Base-by-base conservation (phyloP, 2,113 vertebrate species). In the Sula dactylatra region DNA sequence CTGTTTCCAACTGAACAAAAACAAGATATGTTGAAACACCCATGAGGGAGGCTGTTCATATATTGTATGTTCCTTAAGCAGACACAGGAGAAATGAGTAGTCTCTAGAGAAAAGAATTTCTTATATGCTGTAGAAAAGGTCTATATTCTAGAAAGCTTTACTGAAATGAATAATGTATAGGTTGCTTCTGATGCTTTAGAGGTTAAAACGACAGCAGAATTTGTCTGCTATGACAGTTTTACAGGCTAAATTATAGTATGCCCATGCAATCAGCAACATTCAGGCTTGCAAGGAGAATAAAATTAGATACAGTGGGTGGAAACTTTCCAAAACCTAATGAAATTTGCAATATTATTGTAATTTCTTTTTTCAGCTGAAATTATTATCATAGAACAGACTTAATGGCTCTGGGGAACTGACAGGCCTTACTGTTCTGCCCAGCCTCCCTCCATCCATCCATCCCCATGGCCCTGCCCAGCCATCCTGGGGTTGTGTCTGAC, bases 191-290 rank as follows among this genome's bases (percentile, higher is more conserved):
- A 70, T 62, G 15, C 22, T 90, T 80, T 26, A 87, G 38, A 87
- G 67, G 36, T 72, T 88, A 78, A 90, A 77, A 76, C 42, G 58
- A 73, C 21, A 70, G 25, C 21, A 81, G 12, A 88, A 83, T 92
- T 85, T 91, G 34, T 70, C 62, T 94, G 50, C 72, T 90, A 10
- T 91, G 77, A 77, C 92, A 95, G 34, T 79, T 96, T 91, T 72
- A 52, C 31, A 83, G 59, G 26, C 26, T 86, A 93, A 95, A 93
- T 97, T 88, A 90, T 9, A 88, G 27, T 61, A 90, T 71, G 50
- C 21, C 54, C 45, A 42, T 88, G 66, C n/a, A 96, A 95, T 95
- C 79, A 94, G 71, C 50, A 95, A 56, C 47, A 77, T 85, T 89
- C 54, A 76, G 19, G 10, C 61, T 93, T 93, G 84, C 17, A 92